Evolutionary conservation across 2,113 vertebrate species (phyloP).

Genomic region (Chunga burmeisteri): DNA sequence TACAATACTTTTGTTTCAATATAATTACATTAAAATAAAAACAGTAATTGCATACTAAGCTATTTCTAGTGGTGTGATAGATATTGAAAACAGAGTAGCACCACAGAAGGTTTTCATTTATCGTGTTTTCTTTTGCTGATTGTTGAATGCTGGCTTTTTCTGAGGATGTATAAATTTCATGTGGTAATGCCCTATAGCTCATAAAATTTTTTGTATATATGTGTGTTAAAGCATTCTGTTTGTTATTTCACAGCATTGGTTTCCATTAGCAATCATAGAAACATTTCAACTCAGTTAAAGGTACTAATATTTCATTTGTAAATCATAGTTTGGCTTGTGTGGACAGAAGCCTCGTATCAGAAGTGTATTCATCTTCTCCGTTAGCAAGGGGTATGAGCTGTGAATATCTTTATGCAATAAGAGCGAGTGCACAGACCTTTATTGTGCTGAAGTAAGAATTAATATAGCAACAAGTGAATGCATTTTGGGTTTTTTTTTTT

Average conservation of each 20-base stretch:
- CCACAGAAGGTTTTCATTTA: constrained; percentile 8
- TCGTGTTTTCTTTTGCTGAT: background rate
- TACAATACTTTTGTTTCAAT: background rate
- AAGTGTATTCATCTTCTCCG: background rate
- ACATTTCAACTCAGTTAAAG: constrained; percentile 33
- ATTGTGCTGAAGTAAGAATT: constrained; percentile 15
- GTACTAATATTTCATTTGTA: constrained; percentile 24
- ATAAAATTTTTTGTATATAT: background rate
- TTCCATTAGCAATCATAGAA: constrained; percentile 36
- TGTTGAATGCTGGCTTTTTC: constrained; percentile 22
- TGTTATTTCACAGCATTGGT: constrained; percentile 34
- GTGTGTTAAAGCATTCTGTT: constrained; percentile 1
- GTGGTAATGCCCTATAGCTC: background rate
- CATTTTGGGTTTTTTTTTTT: background rate
- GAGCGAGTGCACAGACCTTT: background rate
- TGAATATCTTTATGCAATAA: background rate
- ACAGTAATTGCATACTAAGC: background rate
- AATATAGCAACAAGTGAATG: background rate
- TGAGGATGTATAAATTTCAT: background rate
- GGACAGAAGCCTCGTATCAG: background rate
- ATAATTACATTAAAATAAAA: background rate
- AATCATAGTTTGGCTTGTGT: constrained; percentile 31
- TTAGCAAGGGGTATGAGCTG: background rate
- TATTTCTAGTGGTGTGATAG: background rate
- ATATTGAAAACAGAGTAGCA: background rate